Base-by-base conservation (phyloP, 2,888 invertebrate genomes). In the Tubulanus polymorphus region DNA sequence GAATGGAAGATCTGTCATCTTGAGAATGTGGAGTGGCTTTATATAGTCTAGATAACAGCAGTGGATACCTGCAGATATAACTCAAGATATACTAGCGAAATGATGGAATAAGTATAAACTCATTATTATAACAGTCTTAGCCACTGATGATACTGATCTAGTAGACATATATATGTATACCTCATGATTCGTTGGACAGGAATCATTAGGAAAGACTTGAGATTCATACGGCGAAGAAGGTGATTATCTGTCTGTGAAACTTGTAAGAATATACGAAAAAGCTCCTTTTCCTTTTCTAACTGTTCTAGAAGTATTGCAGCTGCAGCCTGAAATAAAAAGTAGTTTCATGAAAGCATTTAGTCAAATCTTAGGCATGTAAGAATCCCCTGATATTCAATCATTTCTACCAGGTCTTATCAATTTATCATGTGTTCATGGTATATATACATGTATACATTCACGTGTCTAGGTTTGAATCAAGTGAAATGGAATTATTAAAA, bases 181-280 rank as follows among this genome's bases (percentile, higher is more conserved):
- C 94, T 94, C 70, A 95, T 95, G 69, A 95, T 93, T 79, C 95
- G 85, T 83, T 95, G 95, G 62, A 96, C 94, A 63, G 95, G 95
- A 69, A 91, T 93, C 93, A 95, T 95, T 54, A 95, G 85, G 81
- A 95, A 96, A n/a, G 95, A 93, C 81, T 94, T 93, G 48, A 96
- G 84, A 79, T 94, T 94, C 94, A 95, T 95, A 68, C 94, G 84
- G 67, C 95, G 84, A 66, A 95, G 82, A 61, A 93, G 88, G 23
- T 90, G 86, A 79, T 95, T 95, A 80, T 95, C 95, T 90, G 93
- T 93, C 83, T 95, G 95, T 35, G 94, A 94, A 56, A 94, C 95
- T 77, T 91, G 87, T 57, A 96, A 84, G 81, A 95, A 96, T 80
- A 95, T 93, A 78, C 93, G 84, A 65, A 95, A 82, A 55, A 95